A percentile compares a stretch with the other conserved stretches of the same genome.
These are phyloP conservation scores for Pantherophis guttatus DNA, from an alignment of 2,113 vertebrate genomes.

Conservation along the genomic window DNA sequence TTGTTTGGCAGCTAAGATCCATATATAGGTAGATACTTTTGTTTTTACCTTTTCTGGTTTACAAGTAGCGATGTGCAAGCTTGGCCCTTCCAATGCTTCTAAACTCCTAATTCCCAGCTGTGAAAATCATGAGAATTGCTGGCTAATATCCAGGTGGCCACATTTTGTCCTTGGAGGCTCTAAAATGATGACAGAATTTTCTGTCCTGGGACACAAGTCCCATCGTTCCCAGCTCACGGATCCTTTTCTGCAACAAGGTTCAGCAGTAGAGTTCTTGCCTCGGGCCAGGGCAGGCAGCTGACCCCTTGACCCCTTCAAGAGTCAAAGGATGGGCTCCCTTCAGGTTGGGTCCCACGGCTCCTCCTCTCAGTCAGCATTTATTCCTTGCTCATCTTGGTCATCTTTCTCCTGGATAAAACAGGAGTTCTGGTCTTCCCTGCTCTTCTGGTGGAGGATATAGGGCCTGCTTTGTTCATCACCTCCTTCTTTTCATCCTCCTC, in stretches of 20 bases:
- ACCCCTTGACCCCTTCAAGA: not conserved
- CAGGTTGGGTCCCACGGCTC: not conserved
- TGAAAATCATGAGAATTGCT: not conserved
- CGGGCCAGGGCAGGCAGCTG: not conserved
- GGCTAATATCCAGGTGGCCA: not conserved
- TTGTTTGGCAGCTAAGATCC: not conserved
- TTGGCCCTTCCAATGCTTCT: not conserved
- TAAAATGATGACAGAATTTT: not conserved
- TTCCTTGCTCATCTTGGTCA: too few species aligned
- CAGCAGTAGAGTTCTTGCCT: not conserved
- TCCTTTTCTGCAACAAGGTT: not conserved
- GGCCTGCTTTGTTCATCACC: too few species aligned
- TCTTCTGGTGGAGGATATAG: not conserved
- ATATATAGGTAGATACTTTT: not conserved
- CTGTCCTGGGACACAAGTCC: not conserved
- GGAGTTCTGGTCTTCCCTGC: not conserved
- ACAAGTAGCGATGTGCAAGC: not conserved
- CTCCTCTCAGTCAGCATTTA: not conserved
- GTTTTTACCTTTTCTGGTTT: not conserved
- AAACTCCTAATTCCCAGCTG: not conserved
- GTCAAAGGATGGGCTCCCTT: not conserved
- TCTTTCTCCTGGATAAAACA: not conserved
- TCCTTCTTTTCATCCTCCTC: not conserved
- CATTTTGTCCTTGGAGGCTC: not conserved
- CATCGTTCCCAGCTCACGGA: not conserved